A percentile compares a stretch with the other conserved stretches of the same genome.
phyloP scores from a whole-genome alignment of 2,797 vertebrate species.

The Agapornis canus region DNA sequence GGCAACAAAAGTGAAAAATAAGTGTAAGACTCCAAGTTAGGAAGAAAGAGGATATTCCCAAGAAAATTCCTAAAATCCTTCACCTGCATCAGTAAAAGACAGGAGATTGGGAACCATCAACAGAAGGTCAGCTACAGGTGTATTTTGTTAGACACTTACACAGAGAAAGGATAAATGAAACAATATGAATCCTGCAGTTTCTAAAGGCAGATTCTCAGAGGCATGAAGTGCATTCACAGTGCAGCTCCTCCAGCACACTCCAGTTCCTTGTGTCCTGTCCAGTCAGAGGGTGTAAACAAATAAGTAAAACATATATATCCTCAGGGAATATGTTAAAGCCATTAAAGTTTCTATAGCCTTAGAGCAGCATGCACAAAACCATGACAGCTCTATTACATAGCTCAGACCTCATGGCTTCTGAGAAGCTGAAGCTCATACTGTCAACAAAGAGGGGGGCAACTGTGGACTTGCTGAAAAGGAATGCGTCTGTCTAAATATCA shows the following conservation, averaged over 20 bases:
- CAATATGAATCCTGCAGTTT: not conserved
- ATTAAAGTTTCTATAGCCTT: not conserved
- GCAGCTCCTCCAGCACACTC: not conserved
- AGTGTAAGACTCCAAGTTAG: not conserved
- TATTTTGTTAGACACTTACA: not conserved
- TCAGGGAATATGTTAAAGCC: not conserved
- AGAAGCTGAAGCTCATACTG: not conserved
- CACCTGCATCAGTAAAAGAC: not conserved
- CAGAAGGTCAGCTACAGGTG: not conserved
- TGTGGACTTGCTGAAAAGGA: not conserved
- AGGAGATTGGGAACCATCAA: not conserved
- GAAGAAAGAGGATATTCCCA: not conserved
- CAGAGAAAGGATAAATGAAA: not conserved
- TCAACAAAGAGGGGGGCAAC: not conserved
- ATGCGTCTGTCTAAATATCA: not conserved
- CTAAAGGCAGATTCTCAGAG: not conserved
- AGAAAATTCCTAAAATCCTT: not conserved
- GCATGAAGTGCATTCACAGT: not conserved
- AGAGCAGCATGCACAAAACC: not conserved
- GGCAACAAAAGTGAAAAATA: not conserved
- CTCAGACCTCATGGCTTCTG: not conserved
- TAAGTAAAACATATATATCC: not conserved
- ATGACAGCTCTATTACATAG: not conserved
- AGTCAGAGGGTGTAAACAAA: not conserved
- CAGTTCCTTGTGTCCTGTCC: not conserved